A percentile compares a stretch with the other conserved stretches of the same genome.
Conservation (phyloP, 2,113 vertebrate genomes). For the Phocoena sinus region DNA sequence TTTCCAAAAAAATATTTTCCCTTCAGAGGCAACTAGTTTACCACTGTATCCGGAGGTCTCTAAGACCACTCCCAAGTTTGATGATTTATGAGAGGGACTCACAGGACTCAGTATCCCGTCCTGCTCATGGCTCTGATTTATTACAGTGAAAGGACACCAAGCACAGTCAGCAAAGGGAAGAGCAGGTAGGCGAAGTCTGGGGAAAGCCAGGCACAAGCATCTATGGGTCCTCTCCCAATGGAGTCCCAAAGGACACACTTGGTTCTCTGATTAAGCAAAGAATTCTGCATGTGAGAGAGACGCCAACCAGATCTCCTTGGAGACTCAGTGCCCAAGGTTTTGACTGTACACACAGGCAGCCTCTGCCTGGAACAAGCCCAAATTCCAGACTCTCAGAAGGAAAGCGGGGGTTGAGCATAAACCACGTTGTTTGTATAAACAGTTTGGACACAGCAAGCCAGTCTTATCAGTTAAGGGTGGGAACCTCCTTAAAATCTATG, state of each 20-base stretch:
- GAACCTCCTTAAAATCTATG: background rate
- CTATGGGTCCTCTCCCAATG: background rate
- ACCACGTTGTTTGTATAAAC: background rate
- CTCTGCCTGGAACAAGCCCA: background rate
- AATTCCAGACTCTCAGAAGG: background rate
- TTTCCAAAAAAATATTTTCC: background rate
- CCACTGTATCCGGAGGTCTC: background rate
- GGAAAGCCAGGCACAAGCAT: background rate
- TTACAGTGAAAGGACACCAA: background rate
- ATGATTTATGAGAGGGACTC: background rate
- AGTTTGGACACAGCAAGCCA: background rate
- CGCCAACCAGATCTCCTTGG: background rate
- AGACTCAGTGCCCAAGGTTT: background rate
- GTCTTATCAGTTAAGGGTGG: background rate
- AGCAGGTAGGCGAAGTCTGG: background rate
- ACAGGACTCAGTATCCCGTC: background rate
- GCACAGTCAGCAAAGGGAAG: background rate
- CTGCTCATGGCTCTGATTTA: background rate
- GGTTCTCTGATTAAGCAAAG: background rate
- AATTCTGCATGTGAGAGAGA: background rate
- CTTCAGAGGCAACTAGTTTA: background rate
- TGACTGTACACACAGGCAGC: background rate
- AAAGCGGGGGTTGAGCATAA: slow-evolving; percentile 3
- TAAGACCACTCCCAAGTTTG: background rate
- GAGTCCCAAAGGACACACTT: background rate